Evolutionary conservation across 2,113 vertebrate species (phyloP), one percentile per base, ranked within the genome.

Genomic region (Urocitellus parryii): DNA sequence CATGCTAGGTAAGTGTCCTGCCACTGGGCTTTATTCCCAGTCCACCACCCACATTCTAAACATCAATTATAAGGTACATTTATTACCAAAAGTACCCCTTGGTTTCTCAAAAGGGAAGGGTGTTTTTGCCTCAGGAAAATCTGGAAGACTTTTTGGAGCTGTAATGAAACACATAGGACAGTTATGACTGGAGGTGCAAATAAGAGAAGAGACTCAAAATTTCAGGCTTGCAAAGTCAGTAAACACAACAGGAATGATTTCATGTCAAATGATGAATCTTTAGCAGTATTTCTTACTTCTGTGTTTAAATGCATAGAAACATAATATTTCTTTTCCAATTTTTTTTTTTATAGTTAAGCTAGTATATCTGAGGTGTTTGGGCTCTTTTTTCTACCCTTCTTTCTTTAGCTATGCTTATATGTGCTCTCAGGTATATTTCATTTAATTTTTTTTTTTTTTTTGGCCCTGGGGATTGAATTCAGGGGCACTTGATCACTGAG

Each of bases 101-200:
- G 96, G 72, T 88, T 97, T 97, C 93, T 94, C 97, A 80, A 86
- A 96, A 88, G 72, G 94, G 48, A 91, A 96, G 51, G 70, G 24
- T 90, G 93, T 92, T 96, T 97, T 96, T 95, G 91, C 86, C 90
- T 97, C 95, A 88, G 98, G 96, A 97, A 98, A 96, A 91, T 97
- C 97, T 92, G 97, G 96, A 97, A 98, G 74, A 8, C 92, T 92
- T 85, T 97, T 96, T 7, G 91, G 96, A 97, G 93, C 98, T 98
- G 86, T 82, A 98, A 97, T 53, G 39, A 97, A 97, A 97, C 25
- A 97, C 9, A 97, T 20, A 95, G 92, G 51, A 72, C 72, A 89
- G 82, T 95, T 92, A 97, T 2, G 29, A 90, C n/a, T 37, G 92
- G 34, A 87, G 34, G 27, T 83, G 0, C 2, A 74, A 76, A 85